Evolutionary conservation across 2,797 vertebrate species (phyloP), one percentile per base, ranked within the genome.

Genomic region (Hydrocynus forskahlii): DNA sequence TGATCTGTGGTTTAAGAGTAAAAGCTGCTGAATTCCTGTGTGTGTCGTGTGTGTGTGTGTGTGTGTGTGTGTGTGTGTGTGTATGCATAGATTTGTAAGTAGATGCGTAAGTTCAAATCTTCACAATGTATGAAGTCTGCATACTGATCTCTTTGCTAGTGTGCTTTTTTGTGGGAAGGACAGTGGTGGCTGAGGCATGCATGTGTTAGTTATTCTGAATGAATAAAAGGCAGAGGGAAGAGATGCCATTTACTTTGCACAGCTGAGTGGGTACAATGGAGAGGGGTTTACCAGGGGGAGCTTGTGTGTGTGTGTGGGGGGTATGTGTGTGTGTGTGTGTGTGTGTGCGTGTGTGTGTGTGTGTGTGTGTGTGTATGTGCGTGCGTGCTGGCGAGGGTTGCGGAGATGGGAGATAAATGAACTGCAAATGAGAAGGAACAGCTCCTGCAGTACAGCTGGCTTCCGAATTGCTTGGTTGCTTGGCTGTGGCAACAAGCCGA

Each of bases 351-450:
- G 64, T 63, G 70, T 82, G 73, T 75, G 74, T 83, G 63, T 77
- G 54, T 76, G 73, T 78, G 83, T 57, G 80, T 52, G 75, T 29
- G 67, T 48, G 43, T 23, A 43, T 45, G 66, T 75, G 78, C 14
- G 59, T 70, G 81, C 52, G 78, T 81, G 81, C 67, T 84, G 79
- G 84, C 76, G 84, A 86, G 81, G 77, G 55, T 82, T 16, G 67
- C 19, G 55, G 81, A 82, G 52, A 85, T 80, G 84, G 81, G 85
- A 83, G 87, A 91, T 89, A 92, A 93, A 95, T 93, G 92, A 93
- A 91, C 91, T 92, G 90, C 91, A 92, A 92, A 94, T 90, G 91
- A 92, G 92, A 91, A 89, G 81, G 90, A 93, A 81, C 86, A 87
- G 91, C 92, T 93, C 91, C 87, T 87, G 88, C 82, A 86, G 86